A percentile compares a stretch with the other conserved stretches of the same genome.
Evolutionary conservation across 1,140 invertebrate genomes (phyloP).

Genomic region (Odontomachus brunneus): DNA sequence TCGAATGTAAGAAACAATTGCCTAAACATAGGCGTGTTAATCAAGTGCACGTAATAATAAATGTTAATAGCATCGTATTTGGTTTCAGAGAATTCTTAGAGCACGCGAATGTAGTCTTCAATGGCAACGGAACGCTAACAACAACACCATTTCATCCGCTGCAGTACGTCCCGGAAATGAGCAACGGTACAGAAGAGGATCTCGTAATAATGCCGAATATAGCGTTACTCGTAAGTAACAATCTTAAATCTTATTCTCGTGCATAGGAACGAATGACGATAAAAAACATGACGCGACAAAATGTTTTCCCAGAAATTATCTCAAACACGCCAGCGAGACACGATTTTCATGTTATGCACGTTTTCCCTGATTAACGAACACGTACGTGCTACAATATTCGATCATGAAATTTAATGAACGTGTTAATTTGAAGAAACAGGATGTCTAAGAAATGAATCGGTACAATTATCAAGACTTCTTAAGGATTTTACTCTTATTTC

Average conservation of each 20-base stretch:
- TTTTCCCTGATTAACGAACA: conserved; percentile 14
- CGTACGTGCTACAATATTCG: not conserved
- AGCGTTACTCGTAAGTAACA: conserved; percentile 93
- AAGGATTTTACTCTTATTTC: conserved; percentile 1
- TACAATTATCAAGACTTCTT: not conserved
- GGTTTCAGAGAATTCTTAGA: conserved; percentile 88
- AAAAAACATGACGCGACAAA: no score
- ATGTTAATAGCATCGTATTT: not conserved
- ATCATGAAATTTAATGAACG: not conserved
- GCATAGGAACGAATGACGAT: not conserved
- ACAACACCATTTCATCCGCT: conserved; percentile 90
- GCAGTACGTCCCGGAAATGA: conserved; percentile 89
- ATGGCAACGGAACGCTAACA: conserved; percentile 90
- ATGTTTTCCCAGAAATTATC: not conserved
- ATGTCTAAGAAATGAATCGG: not conserved
- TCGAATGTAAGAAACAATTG: conserved; percentile 1
- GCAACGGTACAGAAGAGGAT: conserved; percentile 90
- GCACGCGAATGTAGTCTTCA: conserved; percentile 90
- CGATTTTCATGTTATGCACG: not conserved
- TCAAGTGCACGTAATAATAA: not conserved
- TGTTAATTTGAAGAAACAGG: not conserved
- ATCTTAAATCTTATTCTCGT: conserved; percentile 5
- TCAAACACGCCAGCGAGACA: not conserved
- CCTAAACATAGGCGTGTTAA: not conserved
- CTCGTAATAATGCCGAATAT: conserved; percentile 93